Evolutionary conservation across 2,113 vertebrate genomes (phyloP).

Genomic region (Leucosticte australis): DNA sequence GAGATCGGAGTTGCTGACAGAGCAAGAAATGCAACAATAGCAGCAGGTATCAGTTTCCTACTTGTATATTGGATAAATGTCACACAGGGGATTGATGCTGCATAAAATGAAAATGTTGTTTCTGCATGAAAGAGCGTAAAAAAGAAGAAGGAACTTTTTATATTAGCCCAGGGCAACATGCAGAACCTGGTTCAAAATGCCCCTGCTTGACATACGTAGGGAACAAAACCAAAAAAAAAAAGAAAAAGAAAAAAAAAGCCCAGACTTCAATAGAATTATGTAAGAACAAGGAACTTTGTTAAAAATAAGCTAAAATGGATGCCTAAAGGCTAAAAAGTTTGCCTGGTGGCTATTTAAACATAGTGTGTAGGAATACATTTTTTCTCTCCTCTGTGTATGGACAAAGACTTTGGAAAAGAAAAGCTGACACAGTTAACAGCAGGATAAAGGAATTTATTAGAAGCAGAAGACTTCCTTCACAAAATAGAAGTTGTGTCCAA

Average conservation of each 20-base stretch:
- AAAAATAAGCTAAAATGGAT: neutral
- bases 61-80: neutral
- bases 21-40: neutral
- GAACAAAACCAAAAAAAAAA: neutral
- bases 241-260: neutral
- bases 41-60: neutral
- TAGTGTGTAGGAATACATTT: neutral
- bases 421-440: slow-evolving; percentile 16
- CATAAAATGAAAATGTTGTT: neutral
- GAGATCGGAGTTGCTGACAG: neutral
- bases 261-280: neutral
- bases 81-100: neutral
- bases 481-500: slow-evolving; percentile 1
- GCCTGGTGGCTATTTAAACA: neutral
- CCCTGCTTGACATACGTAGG: neutral
- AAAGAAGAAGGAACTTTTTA: neutral
- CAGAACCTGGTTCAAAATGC: neutral
- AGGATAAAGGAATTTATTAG: slow-evolving; percentile 35
- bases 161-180: neutral
- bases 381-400: neutral
- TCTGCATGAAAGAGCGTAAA: neutral
- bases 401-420: slow-evolving; percentile 1
- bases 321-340: neutral
- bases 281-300: neutral
- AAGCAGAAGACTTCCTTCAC: slow-evolving; percentile 28